These are phyloP conservation scores for Osmerus eperlanus DNA, from an alignment of 2,113 vertebrate genomes.

Conservation along the genomic window DNA sequence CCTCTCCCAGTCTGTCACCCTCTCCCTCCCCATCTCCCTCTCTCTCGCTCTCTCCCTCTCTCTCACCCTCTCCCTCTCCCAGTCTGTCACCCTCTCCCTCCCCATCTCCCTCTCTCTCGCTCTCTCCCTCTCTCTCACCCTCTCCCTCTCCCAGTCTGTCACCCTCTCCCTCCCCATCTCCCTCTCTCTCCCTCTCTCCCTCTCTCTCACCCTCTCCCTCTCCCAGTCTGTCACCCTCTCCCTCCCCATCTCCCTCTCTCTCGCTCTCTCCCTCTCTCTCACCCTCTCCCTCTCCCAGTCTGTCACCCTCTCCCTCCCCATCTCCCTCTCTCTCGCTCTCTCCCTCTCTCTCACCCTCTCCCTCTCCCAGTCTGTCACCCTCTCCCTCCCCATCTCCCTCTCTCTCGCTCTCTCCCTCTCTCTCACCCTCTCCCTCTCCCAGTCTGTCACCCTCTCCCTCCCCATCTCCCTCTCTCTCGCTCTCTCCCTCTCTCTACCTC, in stretches of 20 bases:
- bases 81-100: background rate
- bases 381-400: too few relatives aligned
- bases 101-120: background rate
- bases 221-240: background rate
- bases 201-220: constrained; percentile 4
- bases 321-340: too few relatives aligned
- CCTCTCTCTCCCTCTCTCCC: too few relatives aligned
- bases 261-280: background rate
- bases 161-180: background rate
- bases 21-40: too few relatives aligned
- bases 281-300: too few relatives aligned
- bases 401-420: background rate
- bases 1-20: background rate
- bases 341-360: background rate
- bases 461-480: constrained; percentile 15
- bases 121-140: too few relatives aligned
- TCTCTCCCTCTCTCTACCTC: background rate
- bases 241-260: too few relatives aligned
- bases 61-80: constrained; percentile 8
- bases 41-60: background rate
- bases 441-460: too few relatives aligned
- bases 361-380: constrained; percentile 8
- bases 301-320: too few relatives aligned
- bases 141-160: background rate
- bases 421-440: too few relatives aligned